Evolutionary conservation across 2,888 invertebrate species (phyloP), one percentile per base, ranked within the genome.

Genomic region (Volucella inflata): DNA sequence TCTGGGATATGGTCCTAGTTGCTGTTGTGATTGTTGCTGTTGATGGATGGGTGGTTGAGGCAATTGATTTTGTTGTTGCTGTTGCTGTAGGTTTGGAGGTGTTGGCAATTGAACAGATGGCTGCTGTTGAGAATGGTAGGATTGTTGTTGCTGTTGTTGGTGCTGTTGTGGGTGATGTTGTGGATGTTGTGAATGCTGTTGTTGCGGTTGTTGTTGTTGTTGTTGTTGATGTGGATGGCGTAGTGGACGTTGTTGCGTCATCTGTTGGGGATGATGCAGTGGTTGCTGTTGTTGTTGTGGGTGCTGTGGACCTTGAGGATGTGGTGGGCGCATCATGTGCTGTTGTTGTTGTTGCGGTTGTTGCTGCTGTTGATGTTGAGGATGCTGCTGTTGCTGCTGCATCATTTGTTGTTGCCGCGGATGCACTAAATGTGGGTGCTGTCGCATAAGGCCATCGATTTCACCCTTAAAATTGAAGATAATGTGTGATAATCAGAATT

Each of bases 381-480:
- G 94, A 2, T 89, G 88, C 40, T 92, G 89, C n/a, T 88, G 89
- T 80, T 89, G 94, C 76, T 89, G 89, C 89, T 89, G 88, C 11
- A 89, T 89, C 53, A 89, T 89, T 44, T 87, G 87, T 40, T 89
- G 90, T 42, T 89, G 90, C 88, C 95, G 93, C 72, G 95, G 95
- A 89, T 94, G 94, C 68, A 95, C 94, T 87, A 95, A 92, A 91
- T 95, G 96, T 57, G 95, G 96, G 93, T 96, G 96, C 88, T 96
- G 95, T 88, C 96, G 94, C 94, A 96, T 96, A 88, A 97, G 93
- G 55, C 95, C 96, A 91, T 97, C 96, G 88, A 97, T 93, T 92
- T 97, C 97, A 81, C 96, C 96, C 92, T 94, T 90, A 38, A 77
- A 72, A 51, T 46, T 0, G 10, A 71, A 16, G 21, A 50, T 16